Evolutionary conservation across 2,113 vertebrate genomes (phyloP), one percentile per base, ranked within the genome.

Genomic region (Pluvianellus socialis): DNA sequence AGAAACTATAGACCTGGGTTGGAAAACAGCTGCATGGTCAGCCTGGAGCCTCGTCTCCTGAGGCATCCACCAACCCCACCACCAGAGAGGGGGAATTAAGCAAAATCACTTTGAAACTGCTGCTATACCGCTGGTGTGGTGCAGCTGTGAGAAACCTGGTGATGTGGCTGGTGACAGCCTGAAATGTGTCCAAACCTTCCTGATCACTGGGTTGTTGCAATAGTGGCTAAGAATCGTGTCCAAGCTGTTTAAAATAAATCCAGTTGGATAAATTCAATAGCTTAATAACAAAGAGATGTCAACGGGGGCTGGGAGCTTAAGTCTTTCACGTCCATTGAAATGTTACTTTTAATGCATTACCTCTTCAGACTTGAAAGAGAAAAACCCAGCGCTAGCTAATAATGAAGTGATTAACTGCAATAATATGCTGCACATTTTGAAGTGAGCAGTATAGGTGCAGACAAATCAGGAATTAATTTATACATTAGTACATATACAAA

Each of bases 381-480:
- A 62, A 74, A 74, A 5, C 42, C n/a, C 53, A 21, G 28, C 1
- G 4, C 7, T 67, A 50, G 62, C 67, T 90, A 87, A 87, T 75
- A 88, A 94, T 55, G 53, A 74, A 84, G 77, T 76, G 82, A 85
- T 96, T 95, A 95, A 49, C 62, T 83, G 49, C 85, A 89, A 90
- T 76, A 91, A 77, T 58, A 49, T 8, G 79, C 65, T 65, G 52
- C 5, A 2, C 30, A 10, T 90, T 79, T 85, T 67, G 80, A 94
- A 93, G 68, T 26, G 84, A 96, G 80, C 71, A 61, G 52, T 49
- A 61, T 83, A 85, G 50, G 52, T 63, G 72, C 59, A 70, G 90
- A 67, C 81, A 81, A 89, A 86, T 59, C 32, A 35, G 71, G 50
- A 81, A 61, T 50, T 26, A 75, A 85, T 91, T 67, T 92, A 83